Base-by-base conservation (phyloP, 1,140 invertebrate genomes). In the Elymnias hypermnestra region DNA sequence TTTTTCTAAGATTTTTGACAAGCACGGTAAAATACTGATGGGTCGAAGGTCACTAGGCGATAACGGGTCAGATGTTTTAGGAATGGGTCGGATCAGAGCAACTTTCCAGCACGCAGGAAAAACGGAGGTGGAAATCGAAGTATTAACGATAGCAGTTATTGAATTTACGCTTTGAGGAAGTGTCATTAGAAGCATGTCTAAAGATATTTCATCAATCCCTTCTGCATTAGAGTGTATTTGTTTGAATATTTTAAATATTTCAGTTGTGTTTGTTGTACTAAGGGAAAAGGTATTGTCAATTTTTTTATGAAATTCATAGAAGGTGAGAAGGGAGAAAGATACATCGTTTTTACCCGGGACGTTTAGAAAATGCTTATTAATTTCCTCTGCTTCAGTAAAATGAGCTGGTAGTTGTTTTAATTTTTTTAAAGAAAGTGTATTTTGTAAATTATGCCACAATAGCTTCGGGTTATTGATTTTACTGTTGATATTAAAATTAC, bases 1-100 rank as follows among this genome's bases (percentile, higher is more conserved):
- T 33, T 31, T 49, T 23, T 55, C 42, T 10, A 39, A 8, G 2
- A 40, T 35, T 36, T 45, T 45, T 4, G 49, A 52, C 6, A 45
- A 8, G 23, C 41, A 52, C 2, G 49, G 42, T n/a, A 52, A 21
- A 7, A 52, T 23, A 42, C 49, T 21, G 26, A 21, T 21, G 6
- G 19, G 19, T 4, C 19, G 19, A 3, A 21, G 19, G 6, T 21
- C 19, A 4, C 6, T 21, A 4, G 6, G 6, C 6, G 19, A 4
- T 21, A 4, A 6, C 19, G 19, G 19, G 6, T 6, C 6, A 6
- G 19, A 21, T 4, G 6, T 21, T 21, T 21, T 21, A 6, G 19
- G 19, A 4, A 21, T 21, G 6, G 19, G 19, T 3, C 19, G 19
- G 19, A 6, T 6, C 3, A 21, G 3, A 21, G 19, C 19, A 4